A percentile compares a stretch with the other conserved stretches of the same genome.
These are phyloP conservation scores for Mycalesis mineus DNA, from an alignment of 2,888 invertebrate genomes.

Conservation along the genomic window DNA sequence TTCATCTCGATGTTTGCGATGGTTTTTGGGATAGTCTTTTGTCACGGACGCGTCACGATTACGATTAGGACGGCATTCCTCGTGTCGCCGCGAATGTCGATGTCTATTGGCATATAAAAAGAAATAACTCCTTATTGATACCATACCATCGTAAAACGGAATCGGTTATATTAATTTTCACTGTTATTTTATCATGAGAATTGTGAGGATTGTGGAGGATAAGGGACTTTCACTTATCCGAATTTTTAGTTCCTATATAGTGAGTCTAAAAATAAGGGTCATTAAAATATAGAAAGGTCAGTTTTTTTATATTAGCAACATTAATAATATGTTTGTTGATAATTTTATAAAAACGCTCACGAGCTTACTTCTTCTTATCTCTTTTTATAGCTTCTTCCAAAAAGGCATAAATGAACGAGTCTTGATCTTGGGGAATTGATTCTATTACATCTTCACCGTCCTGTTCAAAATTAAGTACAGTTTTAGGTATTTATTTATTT, in stretches of 20 bases:
- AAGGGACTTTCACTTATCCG: too few species aligned
- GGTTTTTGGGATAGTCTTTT: conserved; percentile 42
- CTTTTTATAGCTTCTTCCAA: conserved; percentile 66
- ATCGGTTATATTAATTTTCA: too few species aligned
- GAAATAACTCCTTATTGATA: background rate
- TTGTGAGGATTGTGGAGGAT: too few species aligned
- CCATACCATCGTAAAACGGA: too few species aligned
- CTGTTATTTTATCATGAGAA: too few species aligned
- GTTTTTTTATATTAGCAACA: too few species aligned
- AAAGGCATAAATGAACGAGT: conserved; percentile 64
- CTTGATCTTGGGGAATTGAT: conserved; percentile 51
- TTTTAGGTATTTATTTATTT: background rate
- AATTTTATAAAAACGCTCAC: background rate
- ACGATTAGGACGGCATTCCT: conserved; percentile 40
- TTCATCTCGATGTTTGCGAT: conserved; percentile 45
- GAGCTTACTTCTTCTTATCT: conserved; percentile 62
- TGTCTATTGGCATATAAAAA: conserved; percentile 36
- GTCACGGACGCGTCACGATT: conserved; percentile 38
- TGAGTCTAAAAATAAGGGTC: too few species aligned
- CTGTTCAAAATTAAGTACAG: conserved; percentile 30
- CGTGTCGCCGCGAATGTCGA: conserved; percentile 49
- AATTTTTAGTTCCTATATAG: too few species aligned
- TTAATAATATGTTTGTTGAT: background rate
- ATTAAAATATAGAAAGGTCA: too few species aligned
- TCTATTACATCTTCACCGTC: conserved; percentile 42